Base-by-base conservation (phyloP, 2,888 invertebrate species). In the Digitonthophagus gazella region DNA sequence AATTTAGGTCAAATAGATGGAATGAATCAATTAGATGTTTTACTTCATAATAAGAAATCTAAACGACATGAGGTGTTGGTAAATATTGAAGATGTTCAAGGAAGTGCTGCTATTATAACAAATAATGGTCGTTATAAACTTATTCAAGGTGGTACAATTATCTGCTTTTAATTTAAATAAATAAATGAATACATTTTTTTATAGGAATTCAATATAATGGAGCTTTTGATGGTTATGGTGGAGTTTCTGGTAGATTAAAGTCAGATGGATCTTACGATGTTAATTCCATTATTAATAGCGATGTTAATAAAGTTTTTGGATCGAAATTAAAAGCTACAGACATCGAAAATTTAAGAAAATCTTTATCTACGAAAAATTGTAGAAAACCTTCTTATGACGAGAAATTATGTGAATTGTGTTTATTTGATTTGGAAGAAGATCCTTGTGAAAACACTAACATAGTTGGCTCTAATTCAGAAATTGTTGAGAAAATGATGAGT, bases 21-120 rank as follows among this genome's bases (percentile, higher is more conserved):
- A 2, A 72, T 82, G 5, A 77, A 82, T 66, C 83, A 83, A 69
- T 83, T 83, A 83, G 61, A 73, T 3, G 73, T 75, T 15, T 72
- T 83, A 3, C 76, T 74, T 0, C 28, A 72, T 15, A 76, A 79
- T 56, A 14, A 14, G 0, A 56, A 66, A 58, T 66, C 69, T 1
- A 63, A 66, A 54, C 68, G 75, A 65, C 66, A 71, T 8, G 74
- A 76, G 28, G 57, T 80, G 3, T 67, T 80, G 22, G 65, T 82
- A 0, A 81, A 83, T 72, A 80, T 83, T 6, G 79, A 83, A 69
- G 81, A 81, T 67, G 66, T 71, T 6, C 76, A 78, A 67, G 72
- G 80, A 20, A 76, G 78, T 2, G 82, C 83, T 8, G 85, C 82
- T 73, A 65, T 79, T 22, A 75, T 81, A 56, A 73, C 75, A 3